phyloP scores from a whole-genome alignment of 2,113 vertebrate genomes.

The Numida meleagris region DNA sequence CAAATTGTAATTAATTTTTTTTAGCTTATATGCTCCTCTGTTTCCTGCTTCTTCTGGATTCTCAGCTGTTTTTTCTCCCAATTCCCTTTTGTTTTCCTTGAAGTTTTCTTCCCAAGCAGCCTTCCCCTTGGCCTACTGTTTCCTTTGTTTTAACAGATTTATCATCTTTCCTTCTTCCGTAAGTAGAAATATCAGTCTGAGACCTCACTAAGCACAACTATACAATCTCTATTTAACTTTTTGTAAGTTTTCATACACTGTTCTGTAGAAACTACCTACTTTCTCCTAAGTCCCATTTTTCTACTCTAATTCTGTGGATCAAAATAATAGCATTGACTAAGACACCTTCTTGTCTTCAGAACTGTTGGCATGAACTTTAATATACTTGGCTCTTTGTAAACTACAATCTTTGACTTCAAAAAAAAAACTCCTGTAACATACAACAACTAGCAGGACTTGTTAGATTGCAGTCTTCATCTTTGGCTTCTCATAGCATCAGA shows the following conservation, averaged over 20 bases:
- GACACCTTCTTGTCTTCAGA: neutral
- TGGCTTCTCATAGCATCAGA: neutral
- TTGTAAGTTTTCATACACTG: neutral
- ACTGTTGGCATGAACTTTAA: neutral
- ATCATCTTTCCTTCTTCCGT: neutral
- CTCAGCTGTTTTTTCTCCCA: neutral
- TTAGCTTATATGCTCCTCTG: rapidly evolving
- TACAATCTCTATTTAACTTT: neutral
- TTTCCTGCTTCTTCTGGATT: neutral
- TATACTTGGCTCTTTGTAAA: neutral
- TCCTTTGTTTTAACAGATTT: neutral
- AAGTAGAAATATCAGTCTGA: neutral
- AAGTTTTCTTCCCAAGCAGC: neutral
- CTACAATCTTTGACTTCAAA: neutral
- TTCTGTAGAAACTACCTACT: neutral
- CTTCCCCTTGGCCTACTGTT: neutral
- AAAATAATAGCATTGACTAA: neutral
- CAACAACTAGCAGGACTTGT: neutral
- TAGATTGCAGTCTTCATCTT: neutral
- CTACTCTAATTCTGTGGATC: neutral
- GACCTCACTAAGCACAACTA: neutral
- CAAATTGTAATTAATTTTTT: neutral
- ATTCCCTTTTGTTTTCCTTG: neutral
- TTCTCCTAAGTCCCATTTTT: neutral
- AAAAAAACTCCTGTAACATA: neutral